Evolutionary conservation across 1,140 invertebrate genomes (phyloP).

Genomic region (Xylocopa sonorina): DNA sequence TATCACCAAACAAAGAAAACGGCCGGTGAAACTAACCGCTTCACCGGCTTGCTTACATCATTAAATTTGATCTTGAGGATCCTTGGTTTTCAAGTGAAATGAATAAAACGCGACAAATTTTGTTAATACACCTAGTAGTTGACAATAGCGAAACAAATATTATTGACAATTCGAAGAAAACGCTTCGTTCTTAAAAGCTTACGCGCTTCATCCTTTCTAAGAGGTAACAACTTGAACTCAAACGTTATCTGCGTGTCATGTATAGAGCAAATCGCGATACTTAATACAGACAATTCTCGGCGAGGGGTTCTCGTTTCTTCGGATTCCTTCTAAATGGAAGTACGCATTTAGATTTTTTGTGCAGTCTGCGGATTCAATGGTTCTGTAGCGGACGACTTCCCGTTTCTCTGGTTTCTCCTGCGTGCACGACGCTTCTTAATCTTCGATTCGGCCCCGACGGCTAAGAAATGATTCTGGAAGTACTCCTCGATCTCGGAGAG

Average conservation of each 20-base stretch:
- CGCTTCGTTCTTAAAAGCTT: too few species aligned
- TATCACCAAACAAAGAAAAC: not conserved
- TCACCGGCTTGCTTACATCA: not conserved
- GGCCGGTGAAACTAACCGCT: not conserved
- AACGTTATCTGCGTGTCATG: conserved; percentile 1
- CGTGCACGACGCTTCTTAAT: conserved; percentile 55
- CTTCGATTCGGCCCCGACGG: conserved; percentile 69
- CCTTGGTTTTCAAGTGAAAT: too few species aligned
- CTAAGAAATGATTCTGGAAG: conserved; percentile 80
- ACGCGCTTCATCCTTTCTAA: not conserved
- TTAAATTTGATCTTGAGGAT: not conserved
- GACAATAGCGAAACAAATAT: too few species aligned
- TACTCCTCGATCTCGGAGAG: conserved; percentile 87
- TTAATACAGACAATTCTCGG: not conserved
- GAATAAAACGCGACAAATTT: too few species aligned
- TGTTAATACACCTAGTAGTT: not conserved
- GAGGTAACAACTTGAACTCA: not conserved
- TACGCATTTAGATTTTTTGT: conserved; percentile 11
- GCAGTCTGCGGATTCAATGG: conserved; percentile 13
- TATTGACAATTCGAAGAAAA: too few species aligned
- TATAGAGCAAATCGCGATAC: conserved; percentile 6
- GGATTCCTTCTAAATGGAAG: not conserved
- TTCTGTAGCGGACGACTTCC: not conserved
- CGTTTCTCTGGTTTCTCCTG: conserved; percentile 44
- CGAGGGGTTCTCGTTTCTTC: not conserved